These are phyloP conservation scores for Actinopyga echinites DNA, from an alignment of 53 echinoderm and acorn worm species.

Conservation along the genomic window DNA sequence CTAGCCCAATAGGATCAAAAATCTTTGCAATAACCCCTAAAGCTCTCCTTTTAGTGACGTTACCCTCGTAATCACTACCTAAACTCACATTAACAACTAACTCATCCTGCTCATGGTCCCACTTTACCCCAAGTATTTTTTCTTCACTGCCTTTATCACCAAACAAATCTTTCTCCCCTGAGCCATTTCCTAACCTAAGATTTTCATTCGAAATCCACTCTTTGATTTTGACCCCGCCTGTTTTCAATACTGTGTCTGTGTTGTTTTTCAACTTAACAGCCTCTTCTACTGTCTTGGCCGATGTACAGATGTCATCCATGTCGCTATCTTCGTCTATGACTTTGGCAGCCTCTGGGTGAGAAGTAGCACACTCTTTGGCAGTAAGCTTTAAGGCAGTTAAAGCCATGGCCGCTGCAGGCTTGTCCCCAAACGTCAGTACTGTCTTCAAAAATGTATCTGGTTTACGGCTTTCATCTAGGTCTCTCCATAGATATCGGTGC, in stretches of 20 bases:
- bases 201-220: constrained; percentile 31
- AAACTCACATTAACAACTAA: constrained; percentile 10
- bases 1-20: constrained; percentile 68
- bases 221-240: constrained; percentile 43
- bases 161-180: not conserved
- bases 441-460: constrained; percentile 4
- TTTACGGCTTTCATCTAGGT: not conserved
- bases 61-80: not conserved
- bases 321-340: constrained; percentile 4
- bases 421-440: constrained; percentile 10
- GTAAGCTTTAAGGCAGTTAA: not conserved
- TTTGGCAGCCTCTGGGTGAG: not conserved
- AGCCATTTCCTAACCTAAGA: not conserved
- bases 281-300: constrained; percentile 10
- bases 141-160: constrained; percentile 6
- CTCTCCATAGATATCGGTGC: constrained; percentile 16
- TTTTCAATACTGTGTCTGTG: constrained; percentile 5
- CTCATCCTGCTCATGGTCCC: constrained; percentile 1
- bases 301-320: constrained; percentile 45
- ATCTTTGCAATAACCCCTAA: constrained; percentile 34
- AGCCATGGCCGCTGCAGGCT: constrained; percentile 17
- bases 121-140: constrained; percentile 36
- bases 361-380: not conserved
- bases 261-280: constrained; percentile 2
- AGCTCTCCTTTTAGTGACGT: constrained; percentile 24